Evolutionary conservation across 2,888 invertebrate species (phyloP), one percentile per base, ranked within the genome.

Genomic region (Bembecia ichneumoniformis): DNA sequence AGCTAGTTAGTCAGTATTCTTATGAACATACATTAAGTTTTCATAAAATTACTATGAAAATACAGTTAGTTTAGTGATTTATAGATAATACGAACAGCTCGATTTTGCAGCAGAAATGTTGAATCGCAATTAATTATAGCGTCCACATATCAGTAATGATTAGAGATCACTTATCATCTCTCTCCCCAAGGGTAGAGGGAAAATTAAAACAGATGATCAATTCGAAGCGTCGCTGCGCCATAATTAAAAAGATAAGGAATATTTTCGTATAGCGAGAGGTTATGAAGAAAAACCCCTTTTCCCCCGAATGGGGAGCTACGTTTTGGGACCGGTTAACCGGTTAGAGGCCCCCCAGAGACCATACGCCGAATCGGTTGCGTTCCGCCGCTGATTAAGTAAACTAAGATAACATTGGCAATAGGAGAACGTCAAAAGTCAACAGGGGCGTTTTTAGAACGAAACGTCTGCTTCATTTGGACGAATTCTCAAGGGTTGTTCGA

Each of bases 171-270:
- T 60, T 58, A 62, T 64, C 71, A 72, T 68, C 70, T 57, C 58
- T 50, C 58, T 74, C 80, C 82, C 79, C 46, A 55, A 67, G 69
- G 75, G 68, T 69, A 57, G 55, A 57, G 66, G 63, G 77, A 76
- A 81, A 83, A 86, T 84, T 84, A 84, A 86, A 86, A 86, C 82
- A 77, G 83, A 83, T 79, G 84, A 86, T 82, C 78, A 71, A 69
- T 68, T 77, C 74, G 71, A 79, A 77, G 77, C 71, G 69, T 68
- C 70, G 68, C 77, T 65, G 72, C 53, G 61, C 74, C 74, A 82
- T 87, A 86, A 87, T 87, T 87, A 86, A 87, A 87, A 86, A 86
- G 86, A 87, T 87, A 87, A 86, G 84, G 77, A 82, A 82, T 80
- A 82, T 81, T 81, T 82, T 82, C 79, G 72, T 78, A 72, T 63